Evolutionary conservation across 2,797 vertebrate species (phyloP), one percentile per base, ranked within the genome.

Genomic region (Forpus xanthops): DNA sequence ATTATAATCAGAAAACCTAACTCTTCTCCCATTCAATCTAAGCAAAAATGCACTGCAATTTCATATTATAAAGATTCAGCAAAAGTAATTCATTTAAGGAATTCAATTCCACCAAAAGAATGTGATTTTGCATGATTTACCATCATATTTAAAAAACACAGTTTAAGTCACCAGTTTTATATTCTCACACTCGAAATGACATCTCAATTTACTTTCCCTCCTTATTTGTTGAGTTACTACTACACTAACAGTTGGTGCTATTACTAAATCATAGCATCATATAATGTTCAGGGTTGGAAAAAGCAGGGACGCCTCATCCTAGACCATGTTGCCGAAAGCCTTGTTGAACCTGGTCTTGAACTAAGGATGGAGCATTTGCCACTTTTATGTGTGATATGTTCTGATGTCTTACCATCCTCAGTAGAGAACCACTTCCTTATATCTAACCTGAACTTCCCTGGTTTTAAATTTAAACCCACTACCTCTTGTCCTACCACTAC

Each of bases 121-220:
- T 19, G 55, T 68, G 70, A 79, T 89, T 92, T 73, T 83, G 65
- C 70, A 67, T 47, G 28, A 88, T 77, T 84, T 55, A 67, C 45
- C 37, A 58, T 28, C 45, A 15, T 37, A 44, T 82, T 60, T 47
- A 17, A 79, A 73, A 87, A n/a, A 6, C 3, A 8, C 20, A 35
- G 19, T 52, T 85, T 60, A 86, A 76, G 73, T 70, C 60, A 87
- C 53, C 31, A 52, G 37, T 72, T 65, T 65, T 42, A 92, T 70
- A 65, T 77, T 94, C 68, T 78, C 47, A 53, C 70, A 35, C 41
- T 74, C 73, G 56, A 75, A 67, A 95, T 30, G 30, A 84, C 33
- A 35, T 39, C 79, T 94, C 88, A 66, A 81, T 93, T 92, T 85
- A 61, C 72, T 58, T 81, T 70, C 73, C 76, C 61, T 87, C 45